phyloP scores from a whole-genome alignment of 2,113 vertebrate genomes.

The Oenanthe oenanthe region DNA sequence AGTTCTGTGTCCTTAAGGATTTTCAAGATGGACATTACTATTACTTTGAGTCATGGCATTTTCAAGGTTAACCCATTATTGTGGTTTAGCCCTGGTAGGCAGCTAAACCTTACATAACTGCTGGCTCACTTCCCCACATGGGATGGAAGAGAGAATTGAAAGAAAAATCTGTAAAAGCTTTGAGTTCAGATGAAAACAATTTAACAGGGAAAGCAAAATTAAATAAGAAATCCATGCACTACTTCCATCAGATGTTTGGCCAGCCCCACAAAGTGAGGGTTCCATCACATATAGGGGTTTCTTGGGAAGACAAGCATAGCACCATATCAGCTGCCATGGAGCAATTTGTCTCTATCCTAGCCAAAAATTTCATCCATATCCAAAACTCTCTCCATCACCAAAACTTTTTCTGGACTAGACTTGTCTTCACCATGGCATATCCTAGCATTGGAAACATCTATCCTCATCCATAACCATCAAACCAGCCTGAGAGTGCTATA shows the following conservation, averaged over 20 bases:
- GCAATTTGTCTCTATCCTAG: neutral
- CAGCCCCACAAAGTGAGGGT: accelerated
- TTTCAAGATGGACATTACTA: neutral
- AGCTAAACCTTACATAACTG: neutral
- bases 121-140: neutral
- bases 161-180: neutral
- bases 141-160: neutral
- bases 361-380: neutral
- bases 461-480: neutral
- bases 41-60: neutral
- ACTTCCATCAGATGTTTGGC: neutral
- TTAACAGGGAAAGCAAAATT: neutral
- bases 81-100: neutral
- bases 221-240: neutral
- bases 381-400: neutral
- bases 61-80: neutral
- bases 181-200: neutral
- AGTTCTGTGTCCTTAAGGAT: neutral
- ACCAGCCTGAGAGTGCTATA: neutral
- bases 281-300: neutral
- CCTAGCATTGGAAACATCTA: neutral
- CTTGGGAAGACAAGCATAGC: neutral
- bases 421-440: neutral
- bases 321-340: neutral
- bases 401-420: neutral